Conservation (phyloP, 2,797 vertebrate genomes). For the Paratrypauchen microcephalus region DNA sequence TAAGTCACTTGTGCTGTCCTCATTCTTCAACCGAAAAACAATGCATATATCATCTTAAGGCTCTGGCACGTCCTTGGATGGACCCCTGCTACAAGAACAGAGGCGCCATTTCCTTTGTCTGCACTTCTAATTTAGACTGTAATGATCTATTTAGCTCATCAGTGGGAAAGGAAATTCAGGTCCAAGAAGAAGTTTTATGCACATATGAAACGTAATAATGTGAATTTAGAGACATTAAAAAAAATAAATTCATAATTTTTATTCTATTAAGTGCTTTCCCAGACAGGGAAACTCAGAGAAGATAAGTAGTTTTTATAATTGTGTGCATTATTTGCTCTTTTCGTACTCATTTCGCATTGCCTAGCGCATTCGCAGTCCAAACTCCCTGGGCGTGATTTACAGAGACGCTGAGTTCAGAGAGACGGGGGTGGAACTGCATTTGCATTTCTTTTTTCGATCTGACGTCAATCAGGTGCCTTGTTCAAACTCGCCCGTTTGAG, state of each 20-base stretch:
- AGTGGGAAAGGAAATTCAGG: not conserved
- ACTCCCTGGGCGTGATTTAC: no score
- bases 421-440: no score
- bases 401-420: no score
- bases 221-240: constrained; percentile 43
- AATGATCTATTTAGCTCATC: constrained; percentile 8
- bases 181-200: not conserved
- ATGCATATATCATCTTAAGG: constrained; percentile 44
- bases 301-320: no score
- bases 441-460: no score
- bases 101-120: constrained; percentile 29
- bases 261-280: not conserved
- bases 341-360: no score
- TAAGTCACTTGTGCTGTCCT: constrained; percentile 39
- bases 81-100: constrained; percentile 20
- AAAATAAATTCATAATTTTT: no score
- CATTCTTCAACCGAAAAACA: constrained; percentile 47
- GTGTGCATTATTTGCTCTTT: no score
- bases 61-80: constrained; percentile 26
- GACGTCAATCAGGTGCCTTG: no score
- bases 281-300: no score
- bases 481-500: no score
- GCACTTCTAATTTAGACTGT: constrained; percentile 17
- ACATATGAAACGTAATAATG: constrained; percentile 17
- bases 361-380: no score